phyloP scores from a whole-genome alignment of 2,113 vertebrate genomes.

The Heterotis niloticus region DNA sequence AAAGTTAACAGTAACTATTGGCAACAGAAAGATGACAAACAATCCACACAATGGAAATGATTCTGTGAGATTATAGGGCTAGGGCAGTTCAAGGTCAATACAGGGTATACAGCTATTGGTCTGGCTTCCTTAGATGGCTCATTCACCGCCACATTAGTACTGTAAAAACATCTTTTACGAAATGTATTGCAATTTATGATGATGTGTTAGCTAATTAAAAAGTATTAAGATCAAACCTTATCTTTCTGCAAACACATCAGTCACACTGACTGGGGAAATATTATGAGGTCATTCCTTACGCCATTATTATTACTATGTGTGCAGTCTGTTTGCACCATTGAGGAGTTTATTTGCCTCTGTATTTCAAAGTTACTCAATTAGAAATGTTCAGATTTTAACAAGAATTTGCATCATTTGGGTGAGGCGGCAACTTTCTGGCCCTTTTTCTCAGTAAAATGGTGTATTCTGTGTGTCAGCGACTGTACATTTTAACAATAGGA shows the following conservation, averaged over 20 bases:
- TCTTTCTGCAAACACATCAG: not conserved
- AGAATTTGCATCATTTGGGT: conserved; percentile 23
- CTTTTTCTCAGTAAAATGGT: not conserved
- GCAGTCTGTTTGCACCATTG: no score
- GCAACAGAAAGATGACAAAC: not conserved
- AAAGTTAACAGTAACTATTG: not conserved
- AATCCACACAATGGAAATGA: not conserved
- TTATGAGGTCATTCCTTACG: no score
- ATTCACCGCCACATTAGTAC: not conserved
- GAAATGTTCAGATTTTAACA: conserved; percentile 32
- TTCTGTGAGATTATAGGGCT: not conserved
- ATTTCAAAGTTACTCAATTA: conserved; percentile 15
- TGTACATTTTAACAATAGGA: not conserved
- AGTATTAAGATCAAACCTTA: not conserved
- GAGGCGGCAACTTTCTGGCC: conserved; percentile 12
- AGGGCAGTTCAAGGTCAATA: no score
- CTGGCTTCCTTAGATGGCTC: not conserved
- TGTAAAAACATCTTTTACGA: not conserved
- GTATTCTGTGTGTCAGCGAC: not conserved
- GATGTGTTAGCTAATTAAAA: not conserved
- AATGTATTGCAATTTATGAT: not conserved
- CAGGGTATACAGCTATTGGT: not conserved
- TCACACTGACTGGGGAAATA: no score
- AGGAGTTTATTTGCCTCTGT: not conserved
- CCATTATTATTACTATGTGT: not conserved